A percentile compares a stretch with the other conserved stretches of the same genome.
phyloP scores from a whole-genome alignment of 1,140 invertebrate genomes.

The Drosophila kepulauana region DNA sequence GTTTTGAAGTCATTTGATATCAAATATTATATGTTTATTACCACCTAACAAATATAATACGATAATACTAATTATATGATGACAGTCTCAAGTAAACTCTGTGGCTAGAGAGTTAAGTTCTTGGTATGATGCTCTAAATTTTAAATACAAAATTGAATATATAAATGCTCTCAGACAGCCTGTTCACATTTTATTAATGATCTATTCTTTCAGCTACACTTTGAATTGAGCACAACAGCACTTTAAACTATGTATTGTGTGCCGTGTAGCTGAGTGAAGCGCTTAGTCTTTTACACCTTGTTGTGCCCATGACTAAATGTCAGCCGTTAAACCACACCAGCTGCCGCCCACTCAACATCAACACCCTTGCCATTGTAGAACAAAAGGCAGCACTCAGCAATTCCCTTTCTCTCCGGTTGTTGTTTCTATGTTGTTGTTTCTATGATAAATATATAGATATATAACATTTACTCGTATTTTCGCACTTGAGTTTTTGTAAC shows the following conservation, averaged over 20 bases:
- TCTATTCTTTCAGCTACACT: not conserved
- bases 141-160: too few species aligned
- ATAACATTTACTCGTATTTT: constrained; percentile 42
- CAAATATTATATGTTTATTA: too few species aligned
- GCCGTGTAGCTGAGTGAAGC: constrained; percentile 3
- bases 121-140: too few species aligned
- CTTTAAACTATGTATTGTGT: not conserved
- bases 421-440: not conserved
- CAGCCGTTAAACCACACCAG: constrained; percentile 14
- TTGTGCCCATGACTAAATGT: constrained; percentile 32
- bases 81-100: too few species aligned
- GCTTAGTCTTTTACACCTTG: constrained; percentile 24
- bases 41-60: too few species aligned
- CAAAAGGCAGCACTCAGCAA: constrained; percentile 46
- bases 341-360: not conserved
- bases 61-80: too few species aligned
- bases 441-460: constrained; percentile 35
- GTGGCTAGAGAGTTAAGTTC: too few species aligned
- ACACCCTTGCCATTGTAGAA: constrained; percentile 50
- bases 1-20: too few species aligned
- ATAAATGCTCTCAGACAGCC: too few species aligned
- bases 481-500: constrained; percentile 57
- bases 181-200: not conserved
- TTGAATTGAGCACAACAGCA: not conserved
- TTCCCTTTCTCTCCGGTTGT: not conserved